Percentiles rank a stretch among this genome's conserved stretches.
Conservation (phyloP, 2,113 vertebrate species). For the Elanoides forficatus region DNA sequence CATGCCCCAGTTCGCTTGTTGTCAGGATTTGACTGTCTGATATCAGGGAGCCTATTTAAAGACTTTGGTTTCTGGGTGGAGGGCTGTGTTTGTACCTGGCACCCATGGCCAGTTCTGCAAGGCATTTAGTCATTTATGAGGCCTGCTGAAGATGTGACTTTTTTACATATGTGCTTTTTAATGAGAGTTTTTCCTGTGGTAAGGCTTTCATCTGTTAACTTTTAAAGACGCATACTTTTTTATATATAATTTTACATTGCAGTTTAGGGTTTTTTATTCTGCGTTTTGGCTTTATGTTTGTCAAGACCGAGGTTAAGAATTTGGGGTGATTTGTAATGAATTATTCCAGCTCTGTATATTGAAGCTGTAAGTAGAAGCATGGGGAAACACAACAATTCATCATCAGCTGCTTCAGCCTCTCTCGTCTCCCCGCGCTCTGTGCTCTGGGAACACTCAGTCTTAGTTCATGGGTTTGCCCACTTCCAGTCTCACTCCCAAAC, state of each 20-base stretch:
- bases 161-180: background rate
- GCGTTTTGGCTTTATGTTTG: background rate
- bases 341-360: background rate
- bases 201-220: background rate
- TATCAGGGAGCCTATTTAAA: background rate
- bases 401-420: background rate
- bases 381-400: background rate
- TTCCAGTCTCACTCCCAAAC: background rate
- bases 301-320: background rate
- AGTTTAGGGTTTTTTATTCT: background rate
- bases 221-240: background rate
- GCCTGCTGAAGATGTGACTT: background rate
- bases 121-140: background rate
- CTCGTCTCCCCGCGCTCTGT: fast-evolving
- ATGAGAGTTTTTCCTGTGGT: background rate
- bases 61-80: background rate
- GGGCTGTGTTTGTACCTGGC: background rate
- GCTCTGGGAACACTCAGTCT: background rate
- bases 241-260: background rate
- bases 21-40: background rate
- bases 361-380: background rate
- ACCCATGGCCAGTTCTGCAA: background rate
- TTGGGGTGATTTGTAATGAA: background rate
- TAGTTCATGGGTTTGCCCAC: background rate
- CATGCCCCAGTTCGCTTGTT: background rate